Conservation (phyloP, 2,113 vertebrate species). For the Hymenochirus boettgeri region DNA sequence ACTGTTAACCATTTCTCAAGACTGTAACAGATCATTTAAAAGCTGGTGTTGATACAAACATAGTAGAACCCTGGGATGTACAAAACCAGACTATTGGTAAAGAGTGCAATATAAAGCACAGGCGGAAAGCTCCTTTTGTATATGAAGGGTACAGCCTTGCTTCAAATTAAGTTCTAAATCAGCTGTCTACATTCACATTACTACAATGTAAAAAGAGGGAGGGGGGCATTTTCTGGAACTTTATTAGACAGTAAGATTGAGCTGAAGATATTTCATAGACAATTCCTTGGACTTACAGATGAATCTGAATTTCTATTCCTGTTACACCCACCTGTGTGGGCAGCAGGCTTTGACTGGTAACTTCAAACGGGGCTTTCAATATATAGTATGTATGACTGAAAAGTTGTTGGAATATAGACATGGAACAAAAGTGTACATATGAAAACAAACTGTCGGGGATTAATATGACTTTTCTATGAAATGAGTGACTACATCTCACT, state of each 20-base stretch:
- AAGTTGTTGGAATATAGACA: too few relatives aligned
- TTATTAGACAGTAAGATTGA: background rate
- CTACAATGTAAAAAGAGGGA: background rate
- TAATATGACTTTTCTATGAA: too few relatives aligned
- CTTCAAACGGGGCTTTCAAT: background rate
- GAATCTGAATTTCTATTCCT: background rate
- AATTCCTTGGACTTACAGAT: background rate
- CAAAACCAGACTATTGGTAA: background rate
- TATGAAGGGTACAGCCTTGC: background rate
- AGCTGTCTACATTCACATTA: background rate
- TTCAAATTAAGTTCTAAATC: background rate
- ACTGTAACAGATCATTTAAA: background rate
- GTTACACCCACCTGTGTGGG: background rate
- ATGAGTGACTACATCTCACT: too few relatives aligned
- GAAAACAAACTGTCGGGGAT: too few relatives aligned
- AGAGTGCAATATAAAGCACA: too few relatives aligned
- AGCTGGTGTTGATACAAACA: background rate
- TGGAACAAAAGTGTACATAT: too few relatives aligned
- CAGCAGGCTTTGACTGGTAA: background rate
- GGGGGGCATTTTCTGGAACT: background rate
- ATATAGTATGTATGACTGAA: too few relatives aligned
- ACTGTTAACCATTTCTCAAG: slow-evolving; percentile 54
- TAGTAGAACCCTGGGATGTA: background rate
- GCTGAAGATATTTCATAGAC: background rate
- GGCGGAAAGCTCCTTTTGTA: background rate